Evolutionary conservation across 2,113 vertebrate species (phyloP).

Genomic region (Antechinus flavipes): DNA sequence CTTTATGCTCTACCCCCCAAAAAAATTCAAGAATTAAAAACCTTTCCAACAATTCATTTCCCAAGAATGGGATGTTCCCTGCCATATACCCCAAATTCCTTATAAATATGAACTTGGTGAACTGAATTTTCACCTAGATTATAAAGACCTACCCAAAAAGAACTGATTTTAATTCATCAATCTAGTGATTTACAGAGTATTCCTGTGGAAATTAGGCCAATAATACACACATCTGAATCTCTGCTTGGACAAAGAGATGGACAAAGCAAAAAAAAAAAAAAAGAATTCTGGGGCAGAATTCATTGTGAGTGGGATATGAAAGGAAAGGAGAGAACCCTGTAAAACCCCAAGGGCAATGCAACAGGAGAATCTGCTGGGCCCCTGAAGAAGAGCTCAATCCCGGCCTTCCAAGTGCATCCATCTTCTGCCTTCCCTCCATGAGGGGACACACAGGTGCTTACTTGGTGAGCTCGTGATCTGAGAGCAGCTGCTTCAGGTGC

Average conservation of each 20-base stretch:
- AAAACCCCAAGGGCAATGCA: conserved; percentile 21
- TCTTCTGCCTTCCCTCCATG: not conserved
- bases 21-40: not conserved
- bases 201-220: not conserved
- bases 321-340: not conserved
- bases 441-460: conserved; percentile 75
- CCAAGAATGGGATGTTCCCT: not conserved
- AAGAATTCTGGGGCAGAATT: not conserved
- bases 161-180: not conserved
- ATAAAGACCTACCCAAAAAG: not conserved
- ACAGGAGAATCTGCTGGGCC: not conserved
- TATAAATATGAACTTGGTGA: not conserved
- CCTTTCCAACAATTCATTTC: not conserved
- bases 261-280: not conserved
- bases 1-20: not conserved
- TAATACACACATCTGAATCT: not conserved
- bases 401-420: too few relatives aligned
- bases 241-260: not conserved
- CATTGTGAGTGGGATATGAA: conserved; percentile 13
- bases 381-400: not conserved
- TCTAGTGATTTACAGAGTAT: not conserved
- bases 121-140: not conserved
- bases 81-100: not conserved
- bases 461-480: conserved; percentile 97
- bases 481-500: conserved; percentile 97